Evolutionary conservation across 2,113 vertebrate genomes (phyloP), one percentile per base, ranked within the genome.

Genomic region (Cyanoramphus novaezelandiae): DNA sequence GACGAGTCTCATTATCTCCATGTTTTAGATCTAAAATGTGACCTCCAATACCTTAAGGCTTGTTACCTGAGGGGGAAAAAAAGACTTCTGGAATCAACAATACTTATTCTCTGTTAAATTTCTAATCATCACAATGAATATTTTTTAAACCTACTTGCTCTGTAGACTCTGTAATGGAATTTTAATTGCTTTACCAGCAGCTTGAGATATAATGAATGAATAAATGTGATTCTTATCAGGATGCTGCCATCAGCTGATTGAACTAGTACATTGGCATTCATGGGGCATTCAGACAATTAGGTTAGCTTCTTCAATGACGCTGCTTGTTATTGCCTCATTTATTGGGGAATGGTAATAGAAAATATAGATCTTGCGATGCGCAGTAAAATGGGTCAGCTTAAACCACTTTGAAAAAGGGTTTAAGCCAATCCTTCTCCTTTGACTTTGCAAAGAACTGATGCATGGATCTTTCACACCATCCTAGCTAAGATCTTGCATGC

Each of bases 1-100:
- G 91, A 96, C 0, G 2, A 94, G 93, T 88, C 62, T 96, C 88
- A 96, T 96, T 96, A 94, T 95, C 85, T 93, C 50, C 37, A 8
- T 97, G 75, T 93, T 94, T 96, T 92, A 96, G 85, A 90, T 93
- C 82, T 92, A 90, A 92, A 95, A 90, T 93, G 57, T 93, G 92
- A 88, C 88, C 86, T 90, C 83, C 17, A 28, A 13, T 92, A 83
- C 6, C 2, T 84, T 84, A 94, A 86, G 49, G 11, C 39, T 82
- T 65, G 43, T 47, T 93, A 82, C 86, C 29, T 37, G 46, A 79
- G 21, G 43, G 57, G 35, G 1, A 20, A 59, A 53, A 93, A 82
- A 87, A 64, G 46, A 52, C 27, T 76, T 76, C 55, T 82, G 53
- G 86, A 94, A 90, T 62, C 69, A 92, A 95, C 50, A 96, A 41